Evolutionary conservation across 2,113 vertebrate genomes (phyloP).

Genomic region (Pimephales promelas): DNA sequence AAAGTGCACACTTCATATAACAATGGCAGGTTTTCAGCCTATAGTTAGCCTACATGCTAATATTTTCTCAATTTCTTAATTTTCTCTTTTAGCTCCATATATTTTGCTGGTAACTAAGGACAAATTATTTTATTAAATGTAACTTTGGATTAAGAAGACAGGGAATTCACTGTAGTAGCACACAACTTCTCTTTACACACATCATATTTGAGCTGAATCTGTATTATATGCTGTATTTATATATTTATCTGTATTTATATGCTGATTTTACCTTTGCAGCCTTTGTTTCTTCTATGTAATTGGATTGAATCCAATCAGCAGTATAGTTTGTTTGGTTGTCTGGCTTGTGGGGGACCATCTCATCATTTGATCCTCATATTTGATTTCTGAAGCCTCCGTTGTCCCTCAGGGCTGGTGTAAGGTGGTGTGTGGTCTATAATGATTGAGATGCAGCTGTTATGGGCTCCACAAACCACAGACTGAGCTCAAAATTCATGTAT

Average conservation of each 20-base stretch:
- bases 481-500: slow-evolving; percentile 8
- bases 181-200: neutral
- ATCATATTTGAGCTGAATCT: neutral
- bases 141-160: neutral
- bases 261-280: neutral
- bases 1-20: too few relatives aligned
- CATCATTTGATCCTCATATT: neutral
- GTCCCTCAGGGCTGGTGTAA: neutral
- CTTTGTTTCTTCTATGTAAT: neutral
- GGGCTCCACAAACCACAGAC: neutral
- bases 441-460: slow-evolving; percentile 32
- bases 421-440: slow-evolving; percentile 32
- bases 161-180: neutral
- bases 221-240: neutral
- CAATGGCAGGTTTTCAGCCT: too few relatives aligned
- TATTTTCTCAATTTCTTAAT: too few relatives aligned
- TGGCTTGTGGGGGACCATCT: neutral
- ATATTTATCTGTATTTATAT: too few relatives aligned
- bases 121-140: neutral
- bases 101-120: neutral
- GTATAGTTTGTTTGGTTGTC: slow-evolving; percentile 26
- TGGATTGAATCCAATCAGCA: neutral
- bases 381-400: neutral
- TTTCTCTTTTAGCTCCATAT: neutral
- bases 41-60: too few relatives aligned